Base-by-base conservation (phyloP, 1,140 invertebrate genomes). In the Drosophila pseudoobscura region DNA sequence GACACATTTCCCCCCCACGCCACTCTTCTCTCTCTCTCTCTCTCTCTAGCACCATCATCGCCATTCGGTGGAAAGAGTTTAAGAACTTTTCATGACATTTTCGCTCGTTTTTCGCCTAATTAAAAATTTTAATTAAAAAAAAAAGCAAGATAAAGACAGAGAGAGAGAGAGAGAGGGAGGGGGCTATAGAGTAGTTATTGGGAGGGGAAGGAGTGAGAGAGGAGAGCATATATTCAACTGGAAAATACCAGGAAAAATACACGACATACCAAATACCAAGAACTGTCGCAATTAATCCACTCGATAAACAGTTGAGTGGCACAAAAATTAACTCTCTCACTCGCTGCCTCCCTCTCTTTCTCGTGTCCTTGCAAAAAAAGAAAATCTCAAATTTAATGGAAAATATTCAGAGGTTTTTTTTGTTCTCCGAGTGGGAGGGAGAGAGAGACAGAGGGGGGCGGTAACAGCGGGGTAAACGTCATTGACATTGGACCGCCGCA, bases 401-500 rank as follows among this genome's bases (percentile, higher is more conserved):
- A 69, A 56, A 56, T 35, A 68, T 15, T 39, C 29, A 26, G 13
- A 22, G 56, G 13, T 15, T 56, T 47, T 53, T 41, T 53, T 41
- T 9, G 22, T 20, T 53, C 62, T 31, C n/a, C 2, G 29, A n/a
- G 17, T 26, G 6, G 43, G 26, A 49, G 31, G 41, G 44, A 24
- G 29, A 31, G 29, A 35, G 31, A 9, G 24, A 24, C 5, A 24
- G 4, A 26, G 24, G 9, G 31, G 2, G 31, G 31, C 0, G 31
- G 3, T 35, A 3, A 3, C 8, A 31, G 4, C 26, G 26, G 26
- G 69, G 50, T 53, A 56, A 64, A 64, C 70, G 71, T 64, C 71
- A 74, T 74, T 74, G 71, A 74, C 71, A 74, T 74, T 74, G 71
- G 52, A 46, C 63, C 29, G 44, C 8, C 22, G 22, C 7, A 31